Base-by-base conservation (phyloP, 1,140 invertebrate genomes). In the Neomicropteryx cornuta region DNA sequence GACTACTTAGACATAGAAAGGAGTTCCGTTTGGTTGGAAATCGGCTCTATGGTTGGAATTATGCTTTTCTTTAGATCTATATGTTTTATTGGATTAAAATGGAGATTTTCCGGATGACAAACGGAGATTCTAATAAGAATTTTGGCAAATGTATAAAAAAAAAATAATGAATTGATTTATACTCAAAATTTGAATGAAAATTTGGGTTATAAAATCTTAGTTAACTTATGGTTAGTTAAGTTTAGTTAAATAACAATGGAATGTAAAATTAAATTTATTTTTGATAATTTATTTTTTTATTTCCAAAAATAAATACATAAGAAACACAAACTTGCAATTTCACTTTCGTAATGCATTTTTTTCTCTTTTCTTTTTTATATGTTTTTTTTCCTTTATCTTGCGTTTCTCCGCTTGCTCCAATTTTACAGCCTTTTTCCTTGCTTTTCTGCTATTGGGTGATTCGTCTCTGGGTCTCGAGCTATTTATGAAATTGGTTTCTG, bases 381-480 rank as follows among this genome's bases (percentile, higher is more conserved):
- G 89, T 64, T 99, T 99, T 45, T 95, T 95, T 2, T 92, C 72
- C 74, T 97, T 97, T 0, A 65, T 72, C 72, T 95, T 87, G 31
- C 94, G 71, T 56, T 91, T 96, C 49, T 96, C 91, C 13, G 89
- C 83, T 55, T 94, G 79, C 33, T 81, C 79, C 36, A 91, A 84
- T 60, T 90, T 93, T 0, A 91, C 66, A 5, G 77, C 79, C 49
- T 91, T 88, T 51, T 93, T 92, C 18, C 88, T 73, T 24, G 77
- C 73, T 66, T 85, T 91, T 67, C 85, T 90, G 44, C 81, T 83
- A 41, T 88, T 82, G 0, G 79, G 72, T 4, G 89, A 88, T 68
- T 98, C 95, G 56, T 90, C 76, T 49, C 83, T 77, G 2, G 86
- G 87, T 41, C 93, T 68, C 0, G 77, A 68, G 16, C 73, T 73